These are phyloP conservation scores for Pristionchus japonicus DNA, from an alignment of 2,888 invertebrate species.

Conservation along the genomic window DNA sequence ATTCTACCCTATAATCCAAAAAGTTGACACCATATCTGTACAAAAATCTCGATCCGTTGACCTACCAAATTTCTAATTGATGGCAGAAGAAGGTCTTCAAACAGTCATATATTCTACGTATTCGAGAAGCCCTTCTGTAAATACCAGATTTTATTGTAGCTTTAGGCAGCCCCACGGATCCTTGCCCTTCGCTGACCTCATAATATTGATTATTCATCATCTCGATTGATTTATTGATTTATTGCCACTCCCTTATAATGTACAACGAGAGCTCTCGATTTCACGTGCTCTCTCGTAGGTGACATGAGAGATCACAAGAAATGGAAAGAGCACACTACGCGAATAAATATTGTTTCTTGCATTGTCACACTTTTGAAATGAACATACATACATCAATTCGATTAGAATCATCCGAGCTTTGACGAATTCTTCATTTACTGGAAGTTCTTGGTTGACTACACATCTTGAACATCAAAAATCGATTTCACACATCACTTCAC, in stretches of 20 bases:
- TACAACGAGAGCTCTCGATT: background rate
- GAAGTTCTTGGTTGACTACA: too few species aligned
- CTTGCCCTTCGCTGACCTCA: slow-evolving; percentile 24
- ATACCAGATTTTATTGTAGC: background rate
- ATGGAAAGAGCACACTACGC: background rate
- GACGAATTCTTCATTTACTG: too few species aligned
- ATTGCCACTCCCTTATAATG: slow-evolving; percentile 14
- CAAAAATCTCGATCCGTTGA: slow-evolving; percentile 40
- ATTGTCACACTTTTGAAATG: background rate
- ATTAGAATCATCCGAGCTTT: too few species aligned
- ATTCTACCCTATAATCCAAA: background rate
- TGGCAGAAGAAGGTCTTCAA: too few species aligned
- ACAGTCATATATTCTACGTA: too few species aligned
- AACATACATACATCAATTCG: too few species aligned
- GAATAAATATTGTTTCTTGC: background rate
- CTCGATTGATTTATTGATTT: too few species aligned
- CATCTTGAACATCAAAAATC: too few species aligned
- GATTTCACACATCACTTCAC: too few species aligned
- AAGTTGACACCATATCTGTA: slow-evolving; percentile 26
- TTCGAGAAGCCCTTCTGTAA: background rate
- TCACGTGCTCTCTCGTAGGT: background rate
- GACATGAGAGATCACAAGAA: background rate
- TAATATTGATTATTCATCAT: background rate
- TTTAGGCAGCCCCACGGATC: background rate
- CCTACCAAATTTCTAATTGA: slow-evolving; percentile 8